phyloP scores from a whole-genome alignment of 2,113 vertebrate genomes.

The Charadrius vociferus region DNA sequence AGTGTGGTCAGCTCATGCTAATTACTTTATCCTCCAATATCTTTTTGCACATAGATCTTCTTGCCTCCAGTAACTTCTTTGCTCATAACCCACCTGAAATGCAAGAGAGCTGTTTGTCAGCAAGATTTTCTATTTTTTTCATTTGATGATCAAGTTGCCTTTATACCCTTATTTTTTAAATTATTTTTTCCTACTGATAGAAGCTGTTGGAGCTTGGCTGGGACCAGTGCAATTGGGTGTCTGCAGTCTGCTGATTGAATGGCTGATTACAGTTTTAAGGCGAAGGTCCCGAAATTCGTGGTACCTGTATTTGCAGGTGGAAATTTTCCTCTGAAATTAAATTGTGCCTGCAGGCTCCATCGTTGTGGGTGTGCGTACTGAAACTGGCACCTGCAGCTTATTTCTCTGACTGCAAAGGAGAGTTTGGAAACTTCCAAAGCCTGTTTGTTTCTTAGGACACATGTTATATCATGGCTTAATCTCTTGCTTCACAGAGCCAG shows the following conservation, averaged over 20 bases:
- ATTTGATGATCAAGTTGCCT: not conserved
- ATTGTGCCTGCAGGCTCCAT: not conserved
- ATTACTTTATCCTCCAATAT: not conserved
- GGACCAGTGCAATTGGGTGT: not conserved
- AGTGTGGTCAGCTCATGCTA: not conserved
- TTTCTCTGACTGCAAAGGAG: not conserved
- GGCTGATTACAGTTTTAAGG: not conserved
- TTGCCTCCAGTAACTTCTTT: not conserved
- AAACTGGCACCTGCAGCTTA: not conserved
- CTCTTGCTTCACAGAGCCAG: not conserved
- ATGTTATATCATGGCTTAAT: not conserved
- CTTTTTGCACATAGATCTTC: not conserved
- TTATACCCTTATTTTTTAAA: not conserved
- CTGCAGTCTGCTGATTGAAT: not conserved
- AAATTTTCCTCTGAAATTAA: not conserved
- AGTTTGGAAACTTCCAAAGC: not conserved
- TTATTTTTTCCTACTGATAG: not conserved
- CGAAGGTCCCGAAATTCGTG: not conserved
- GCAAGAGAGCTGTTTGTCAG: not conserved
- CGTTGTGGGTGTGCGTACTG: rapidly evolving
- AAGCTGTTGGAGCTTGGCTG: not conserved
- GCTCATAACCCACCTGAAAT: not conserved
- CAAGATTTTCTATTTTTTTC: not conserved
- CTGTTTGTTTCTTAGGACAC: not conserved
- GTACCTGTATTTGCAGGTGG: not conserved